Evolutionary conservation across 2,797 vertebrate species (phyloP), one percentile per base, ranked within the genome.

Genomic region (Numenius phaeopus): DNA sequence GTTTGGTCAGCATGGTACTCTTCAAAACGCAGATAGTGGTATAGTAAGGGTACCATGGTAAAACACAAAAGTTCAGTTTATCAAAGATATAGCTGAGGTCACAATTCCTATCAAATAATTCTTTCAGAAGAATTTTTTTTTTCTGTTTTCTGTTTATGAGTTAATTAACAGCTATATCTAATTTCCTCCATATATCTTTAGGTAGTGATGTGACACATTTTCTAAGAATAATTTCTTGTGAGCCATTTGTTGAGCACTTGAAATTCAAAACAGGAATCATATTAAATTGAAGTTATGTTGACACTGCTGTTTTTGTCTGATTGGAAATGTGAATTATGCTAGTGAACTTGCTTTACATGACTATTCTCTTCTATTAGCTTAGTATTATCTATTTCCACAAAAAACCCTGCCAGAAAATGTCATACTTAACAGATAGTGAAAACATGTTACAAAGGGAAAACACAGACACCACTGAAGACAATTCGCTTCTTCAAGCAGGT

Each of bases 211-310:
- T 50, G 61, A 64, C 57, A 64, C 5, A 59, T 16, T 81, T 87
- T 91, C 79, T 82, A 83, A 83, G 55, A 94, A 78, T 39, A 92
- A 81, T 61, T 79, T 59, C 23, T 75, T 86, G 42, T 83, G 27
- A 91, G 46, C 29, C 34, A 46, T 92, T 96, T 91, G 17, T 78
- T 62, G 22, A 82, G 27, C 52, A 77, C 59, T 89, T 97, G 66
- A 91, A 80, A 96, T 93, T 90, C 66, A 82, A 93, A 90, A 49
- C 47, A 81, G 58, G 61, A 91, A 67, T 78, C 61, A 59, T 40
- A 77, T 24, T 30, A 50, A 92, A 84, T 49, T 79, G 59, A 80
- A 83, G 40, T 80, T 89, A 58, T 78, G 57, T 93, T 95, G 75
- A 87, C 75, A 78, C 9, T 75, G 50, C 18, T 89, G 71, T 1